A percentile compares a stretch with the other conserved stretches of the same genome.
These are phyloP conservation scores for Adelphocoris suturalis DNA, from an alignment of 2,888 invertebrate species.

Conservation along the genomic window DNA sequence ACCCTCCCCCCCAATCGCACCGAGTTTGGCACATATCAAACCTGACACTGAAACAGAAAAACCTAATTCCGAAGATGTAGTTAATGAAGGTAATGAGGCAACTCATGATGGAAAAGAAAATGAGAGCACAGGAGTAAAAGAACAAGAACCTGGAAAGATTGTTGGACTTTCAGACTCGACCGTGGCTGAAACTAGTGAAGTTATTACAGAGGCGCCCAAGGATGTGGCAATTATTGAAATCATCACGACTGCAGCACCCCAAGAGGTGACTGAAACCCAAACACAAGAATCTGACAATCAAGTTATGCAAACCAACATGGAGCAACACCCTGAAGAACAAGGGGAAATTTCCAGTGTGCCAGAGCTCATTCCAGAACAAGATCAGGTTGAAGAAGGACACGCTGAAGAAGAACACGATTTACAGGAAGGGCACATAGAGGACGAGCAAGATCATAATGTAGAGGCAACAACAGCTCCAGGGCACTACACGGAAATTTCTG, in stretches of 20 bases:
- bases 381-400: slow-evolving; percentile 42
- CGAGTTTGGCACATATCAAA: slow-evolving; percentile 63
- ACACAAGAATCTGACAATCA: neutral
- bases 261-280: neutral
- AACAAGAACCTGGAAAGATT: slow-evolving; percentile 14
- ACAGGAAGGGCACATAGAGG: slow-evolving; percentile 71
- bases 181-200: slow-evolving; percentile 29
- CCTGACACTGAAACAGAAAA: neutral
- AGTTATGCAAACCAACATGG: neutral
- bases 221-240: slow-evolving; percentile 50
- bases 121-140: neutral
- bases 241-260: slow-evolving; percentile 40
- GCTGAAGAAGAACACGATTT: slow-evolving; percentile 62
- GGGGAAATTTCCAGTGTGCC: slow-evolving; percentile 72
- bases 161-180: slow-evolving; percentile 22
- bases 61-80: slow-evolving; percentile 37
- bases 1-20: slow-evolving; percentile 7
- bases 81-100: slow-evolving; percentile 57
- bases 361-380: slow-evolving; percentile 53
- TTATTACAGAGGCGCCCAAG: slow-evolving; percentile 22
- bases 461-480: slow-evolving; percentile 57
- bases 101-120: neutral
- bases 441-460: slow-evolving; percentile 64
- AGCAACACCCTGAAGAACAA: slow-evolving; percentile 60
- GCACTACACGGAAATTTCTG: slow-evolving; percentile 74